Base-by-base conservation (phyloP, 2,888 invertebrate genomes). In the Lepetodrilus schrolli region DNA sequence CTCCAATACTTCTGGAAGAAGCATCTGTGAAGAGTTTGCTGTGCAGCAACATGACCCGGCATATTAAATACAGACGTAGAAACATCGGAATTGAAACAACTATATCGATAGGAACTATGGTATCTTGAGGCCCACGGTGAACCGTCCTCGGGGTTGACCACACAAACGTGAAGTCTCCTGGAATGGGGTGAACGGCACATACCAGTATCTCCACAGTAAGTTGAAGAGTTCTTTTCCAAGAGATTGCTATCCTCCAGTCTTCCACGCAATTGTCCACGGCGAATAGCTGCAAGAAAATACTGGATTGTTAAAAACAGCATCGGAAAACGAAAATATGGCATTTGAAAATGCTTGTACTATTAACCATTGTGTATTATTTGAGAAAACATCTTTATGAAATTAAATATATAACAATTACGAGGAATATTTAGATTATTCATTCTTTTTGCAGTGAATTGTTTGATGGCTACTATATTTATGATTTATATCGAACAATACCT, bases 231-330 rank as follows among this genome's bases (percentile, higher is more conserved):
- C 99, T 94, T 92, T 98, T 97, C 95, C 96, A 97, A 85, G 98
- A 99, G 95, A 99, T 97, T 88, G 99, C 99, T 92, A 99, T 99
- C 91, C 99, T 94, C 99, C 99, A 99, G 93, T 99, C 99, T 92
- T 99, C 99, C 83, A 99, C 98, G 93, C 98, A 98, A 93, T 99
- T 99, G 94, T 99, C 99, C 93, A 99, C 98, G 96, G 99, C 98
- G 93, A 99, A 99, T 92, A 99, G 94, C 98, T 99, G 94, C 51
- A 93, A 93, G 74, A 70, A 69, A 70, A 77, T 68, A 43, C 48
- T n/a, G n/a, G n/a, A n/a, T n/a, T n/a, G n/a, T n/a, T n/a, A n/a
- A n/a, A n/a, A n/a, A n/a, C n/a, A n/a, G n/a, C n/a, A n/a, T n/a
- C n/a, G n/a, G n/a, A n/a, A n/a, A n/a, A n/a, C n/a, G n/a, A n/a